A percentile compares a stretch with the other conserved stretches of the same genome.
These are phyloP conservation scores for Drosophila lacicola DNA, from an alignment of 2,888 invertebrate species.

Conservation along the genomic window DNA sequence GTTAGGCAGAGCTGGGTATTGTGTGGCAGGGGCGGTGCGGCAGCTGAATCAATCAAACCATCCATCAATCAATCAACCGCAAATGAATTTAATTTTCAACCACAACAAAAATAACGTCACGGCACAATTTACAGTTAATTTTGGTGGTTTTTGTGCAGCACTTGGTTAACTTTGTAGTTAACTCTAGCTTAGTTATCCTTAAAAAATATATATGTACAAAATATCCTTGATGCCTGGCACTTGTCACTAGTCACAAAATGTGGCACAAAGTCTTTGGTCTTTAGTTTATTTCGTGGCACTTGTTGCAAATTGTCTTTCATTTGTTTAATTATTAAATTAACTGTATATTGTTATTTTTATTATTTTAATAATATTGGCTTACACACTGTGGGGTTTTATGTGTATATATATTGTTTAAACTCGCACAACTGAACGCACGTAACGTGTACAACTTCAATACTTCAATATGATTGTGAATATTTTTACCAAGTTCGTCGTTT, in stretches of 20 bases:
- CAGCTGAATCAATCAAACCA: slow-evolving; percentile 75
- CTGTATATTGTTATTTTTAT: slow-evolving; percentile 1
- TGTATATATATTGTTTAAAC: slow-evolving; percentile 16
- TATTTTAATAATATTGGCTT: slow-evolving; percentile 19
- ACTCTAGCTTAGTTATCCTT: slow-evolving; percentile 16
- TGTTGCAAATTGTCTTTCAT: slow-evolving; percentile 7
- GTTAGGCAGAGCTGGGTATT: slow-evolving; percentile 18
- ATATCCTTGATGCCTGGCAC: slow-evolving; percentile 42
- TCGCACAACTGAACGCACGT: slow-evolving; percentile 61
- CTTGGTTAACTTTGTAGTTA: neutral
- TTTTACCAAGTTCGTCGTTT: slow-evolving; percentile 73
- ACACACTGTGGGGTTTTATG: slow-evolving; percentile 23
- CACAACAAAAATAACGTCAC: slow-evolving; percentile 51
- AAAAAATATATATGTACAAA: slow-evolving; percentile 4
- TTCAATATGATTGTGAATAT: slow-evolving; percentile 79
- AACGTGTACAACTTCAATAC: slow-evolving; percentile 60
- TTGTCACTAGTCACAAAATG: slow-evolving; percentile 32
- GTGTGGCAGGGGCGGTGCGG: slow-evolving; percentile 11
- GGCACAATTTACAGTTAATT: slow-evolving; percentile 62
- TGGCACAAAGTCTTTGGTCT: slow-evolving; percentile 36
- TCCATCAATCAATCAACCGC: slow-evolving; percentile 74
- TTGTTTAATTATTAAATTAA: slow-evolving; percentile 3
- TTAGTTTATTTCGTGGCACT: slow-evolving; percentile 34
- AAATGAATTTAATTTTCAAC: slow-evolving; percentile 73
- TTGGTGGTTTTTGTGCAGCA: slow-evolving; percentile 14